Evolutionary conservation across 2,797 vertebrate species (phyloP).

Genomic region (Rousettus madagascariensis): DNA sequence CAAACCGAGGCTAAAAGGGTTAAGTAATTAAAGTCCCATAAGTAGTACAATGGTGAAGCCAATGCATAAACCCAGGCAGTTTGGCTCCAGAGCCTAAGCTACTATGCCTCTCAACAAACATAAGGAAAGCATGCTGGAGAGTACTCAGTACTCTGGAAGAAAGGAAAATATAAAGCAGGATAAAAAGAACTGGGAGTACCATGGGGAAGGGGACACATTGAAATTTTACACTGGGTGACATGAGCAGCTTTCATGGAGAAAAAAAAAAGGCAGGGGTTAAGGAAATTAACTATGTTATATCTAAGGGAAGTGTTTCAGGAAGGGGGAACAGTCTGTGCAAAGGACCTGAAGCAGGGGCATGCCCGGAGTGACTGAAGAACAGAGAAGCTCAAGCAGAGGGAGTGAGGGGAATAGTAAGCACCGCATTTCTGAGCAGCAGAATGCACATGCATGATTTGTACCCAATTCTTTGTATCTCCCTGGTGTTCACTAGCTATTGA

Average conservation of each 20-base stretch:
- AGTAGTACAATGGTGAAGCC: neutral
- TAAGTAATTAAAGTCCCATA: neutral
- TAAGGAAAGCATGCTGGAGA: neutral
- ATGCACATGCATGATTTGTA: fast-evolving
- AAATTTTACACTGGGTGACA: neutral
- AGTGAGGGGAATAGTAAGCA: neutral
- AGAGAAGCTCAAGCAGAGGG: neutral
- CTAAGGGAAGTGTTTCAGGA: neutral
- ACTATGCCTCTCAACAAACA: neutral
- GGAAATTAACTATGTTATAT: neutral
- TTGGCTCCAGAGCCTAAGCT: neutral
- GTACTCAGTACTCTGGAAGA: neutral
- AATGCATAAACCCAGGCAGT: neutral
- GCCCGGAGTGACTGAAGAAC: neutral
- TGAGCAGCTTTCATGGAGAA: neutral
- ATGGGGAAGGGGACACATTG: neutral
- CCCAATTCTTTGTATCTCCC: neutral
- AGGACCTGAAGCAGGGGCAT: neutral
- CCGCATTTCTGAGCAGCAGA: neutral
- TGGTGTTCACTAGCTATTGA: neutral
- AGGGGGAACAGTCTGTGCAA: neutral
- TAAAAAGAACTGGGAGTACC: neutral
- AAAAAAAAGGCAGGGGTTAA: neutral
- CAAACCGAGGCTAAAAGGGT: neutral
- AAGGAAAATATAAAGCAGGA: neutral